A percentile compares a stretch with the other conserved stretches of the same genome.
These are phyloP conservation scores for Ostrea edulis DNA, from an alignment of 1,140 invertebrate genomes.

Conservation along the genomic window DNA sequence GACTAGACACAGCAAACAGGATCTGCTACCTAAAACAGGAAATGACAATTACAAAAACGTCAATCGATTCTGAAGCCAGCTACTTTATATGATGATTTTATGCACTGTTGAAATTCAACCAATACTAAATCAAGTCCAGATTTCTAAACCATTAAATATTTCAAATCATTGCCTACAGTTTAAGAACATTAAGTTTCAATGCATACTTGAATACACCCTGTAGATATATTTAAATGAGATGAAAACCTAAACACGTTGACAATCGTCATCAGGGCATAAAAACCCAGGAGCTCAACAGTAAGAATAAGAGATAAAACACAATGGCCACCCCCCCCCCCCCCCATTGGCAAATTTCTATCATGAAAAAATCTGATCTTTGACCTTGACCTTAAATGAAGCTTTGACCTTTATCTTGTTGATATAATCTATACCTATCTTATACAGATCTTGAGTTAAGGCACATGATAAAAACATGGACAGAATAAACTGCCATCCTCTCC, in stretches of 20 bases:
- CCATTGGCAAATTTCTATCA: no score
- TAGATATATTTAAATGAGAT: conserved; percentile 18
- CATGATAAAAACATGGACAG: no score
- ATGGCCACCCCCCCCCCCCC: no score
- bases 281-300: background rate
- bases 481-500: no score
- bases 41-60: background rate
- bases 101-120: conserved; percentile 11
- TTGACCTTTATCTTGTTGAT: no score
- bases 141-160: conserved; percentile 5
- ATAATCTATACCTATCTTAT: no score
- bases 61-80: background rate
- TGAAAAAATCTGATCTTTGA: no score
- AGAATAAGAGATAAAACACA: background rate
- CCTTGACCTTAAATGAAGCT: no score
- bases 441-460: no score
- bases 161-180: background rate
- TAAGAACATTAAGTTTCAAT: conserved; percentile 1
- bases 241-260: background rate
- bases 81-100: conserved; percentile 8
- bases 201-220: background rate
- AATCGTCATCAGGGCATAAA: background rate
- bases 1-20: background rate
- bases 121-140: background rate
- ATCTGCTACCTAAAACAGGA: background rate